These are phyloP conservation scores for Lophochroa leadbeateri DNA, from an alignment of 2,113 vertebrate genomes.

Conservation along the genomic window DNA sequence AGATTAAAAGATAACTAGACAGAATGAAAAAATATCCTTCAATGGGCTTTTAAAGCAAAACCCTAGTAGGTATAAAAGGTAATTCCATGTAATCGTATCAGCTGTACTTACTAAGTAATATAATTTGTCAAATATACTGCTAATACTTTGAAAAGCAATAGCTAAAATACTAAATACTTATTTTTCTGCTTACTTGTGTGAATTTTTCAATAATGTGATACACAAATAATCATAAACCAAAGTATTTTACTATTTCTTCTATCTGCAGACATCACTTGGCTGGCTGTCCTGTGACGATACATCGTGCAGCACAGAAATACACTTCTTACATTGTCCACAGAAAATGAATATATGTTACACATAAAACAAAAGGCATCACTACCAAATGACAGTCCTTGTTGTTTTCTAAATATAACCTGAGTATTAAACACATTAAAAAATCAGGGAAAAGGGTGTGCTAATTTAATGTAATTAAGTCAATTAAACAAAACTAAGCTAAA, in stretches of 20 bases:
- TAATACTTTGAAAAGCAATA: neutral
- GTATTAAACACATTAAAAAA: neutral
- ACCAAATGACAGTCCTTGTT: neutral
- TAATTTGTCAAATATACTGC: neutral
- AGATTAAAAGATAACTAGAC: neutral
- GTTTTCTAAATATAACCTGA: neutral
- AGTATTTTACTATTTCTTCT: neutral
- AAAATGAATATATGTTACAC: neutral
- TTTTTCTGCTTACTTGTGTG: neutral
- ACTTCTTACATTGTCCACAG: neutral
- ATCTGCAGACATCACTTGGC: neutral
- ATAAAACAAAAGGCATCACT: neutral
- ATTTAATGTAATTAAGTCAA: neutral
- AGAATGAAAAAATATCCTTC: neutral
- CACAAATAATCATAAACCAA: neutral
- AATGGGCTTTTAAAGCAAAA: neutral
- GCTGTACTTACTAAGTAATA: neutral
- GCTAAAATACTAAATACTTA: neutral
- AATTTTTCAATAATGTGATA: neutral
- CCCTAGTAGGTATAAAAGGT: neutral
- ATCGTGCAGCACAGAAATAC: neutral
- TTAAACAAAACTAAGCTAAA: neutral
- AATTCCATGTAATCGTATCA: neutral
- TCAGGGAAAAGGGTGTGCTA: neutral
- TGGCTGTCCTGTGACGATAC: fast-evolving